Evolutionary conservation across 2,797 vertebrate species (phyloP), one percentile per base, ranked within the genome.

Genomic region (Smutsia gigantea): DNA sequence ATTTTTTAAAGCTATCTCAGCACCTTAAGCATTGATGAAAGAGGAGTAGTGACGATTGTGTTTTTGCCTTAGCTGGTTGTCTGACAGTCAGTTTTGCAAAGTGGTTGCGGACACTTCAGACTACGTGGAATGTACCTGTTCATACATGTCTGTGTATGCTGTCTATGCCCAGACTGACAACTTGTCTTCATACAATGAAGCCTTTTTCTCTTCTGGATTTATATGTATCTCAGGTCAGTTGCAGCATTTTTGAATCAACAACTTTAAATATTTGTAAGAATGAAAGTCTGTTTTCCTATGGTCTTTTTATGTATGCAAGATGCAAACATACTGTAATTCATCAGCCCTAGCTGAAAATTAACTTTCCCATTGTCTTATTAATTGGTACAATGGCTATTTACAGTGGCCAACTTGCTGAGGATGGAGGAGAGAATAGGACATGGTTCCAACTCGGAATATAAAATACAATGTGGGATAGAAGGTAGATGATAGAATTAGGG

Each of bases 51-150:
- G 85, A 96, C 81, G 31, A 7, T 86, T 98, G 46, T 98, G 59
- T 97, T 97, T 97, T 90, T 97, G 25, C 96, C 98, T 72, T 97
- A 99, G 99, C 97, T 99, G 99, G 99, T 98, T 99, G 93, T 99
- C 99, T 83, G 99, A 99, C 93, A 98, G 98, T 27, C 99, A 97
- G 27, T 99, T 99, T 98, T 99, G 99, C 98, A 99, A 98, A 97
- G 99, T 99, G 95, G 98, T 99, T 95, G 99, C 99, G 79, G 99
- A 99, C 96, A 98, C 98, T 27, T 98, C 98, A 93, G 98, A 98
- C 98, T 99, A 99, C 0, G 99, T 99, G 97, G 99, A 99, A 97
- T 99, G 99, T 96, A 99, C 99, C 96, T 99, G 99, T 97, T 99
- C 99, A 87, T 99, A 99, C 98, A 98, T 99, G 98, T 99, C 99